Percentiles rank a stretch among this genome's conserved stretches.
Conservation (phyloP, 2,888 invertebrate species). For the Cyrtodaria siliqua region DNA sequence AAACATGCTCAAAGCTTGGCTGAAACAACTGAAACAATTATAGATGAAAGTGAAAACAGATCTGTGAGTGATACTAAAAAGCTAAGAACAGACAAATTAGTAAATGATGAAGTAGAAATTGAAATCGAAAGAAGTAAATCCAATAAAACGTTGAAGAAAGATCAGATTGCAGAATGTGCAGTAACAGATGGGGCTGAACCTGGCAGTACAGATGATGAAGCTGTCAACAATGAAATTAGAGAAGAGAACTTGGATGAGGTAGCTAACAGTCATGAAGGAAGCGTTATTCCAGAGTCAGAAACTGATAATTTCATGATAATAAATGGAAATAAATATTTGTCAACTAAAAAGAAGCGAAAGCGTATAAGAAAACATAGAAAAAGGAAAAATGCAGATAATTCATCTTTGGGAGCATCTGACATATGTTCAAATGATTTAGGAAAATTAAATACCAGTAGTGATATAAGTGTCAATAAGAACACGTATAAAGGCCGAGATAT, state of each 20-base stretch:
- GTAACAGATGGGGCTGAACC: background rate
- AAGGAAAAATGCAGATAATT: slow-evolving; percentile 4
- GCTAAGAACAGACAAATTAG: slow-evolving; percentile 5
- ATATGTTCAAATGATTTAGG: background rate
- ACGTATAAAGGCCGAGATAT: slow-evolving; percentile 33
- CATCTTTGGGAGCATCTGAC: no score
- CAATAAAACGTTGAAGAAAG: slow-evolving; percentile 12
- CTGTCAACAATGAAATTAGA: no score
- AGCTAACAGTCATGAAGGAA: background rate
- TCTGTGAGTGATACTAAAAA: no score
- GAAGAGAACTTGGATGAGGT: background rate
- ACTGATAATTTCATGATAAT: no score
- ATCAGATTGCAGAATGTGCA: no score
- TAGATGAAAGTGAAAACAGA: no score
- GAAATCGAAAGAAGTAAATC: slow-evolving; percentile 1
- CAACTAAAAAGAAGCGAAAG: slow-evolving; percentile 15
- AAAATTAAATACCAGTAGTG: background rate
- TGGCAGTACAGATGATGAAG: no score
- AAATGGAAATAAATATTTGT: no score
- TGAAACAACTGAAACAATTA: no score
- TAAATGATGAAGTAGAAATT: background rate
- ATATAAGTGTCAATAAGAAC: background rate
- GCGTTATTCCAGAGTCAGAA: no score
- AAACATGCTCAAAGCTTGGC: no score
- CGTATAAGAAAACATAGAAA: slow-evolving; percentile 18